Evolutionary conservation across 1,140 invertebrate genomes (phyloP).

Genomic region (Araneus ventricosus): DNA sequence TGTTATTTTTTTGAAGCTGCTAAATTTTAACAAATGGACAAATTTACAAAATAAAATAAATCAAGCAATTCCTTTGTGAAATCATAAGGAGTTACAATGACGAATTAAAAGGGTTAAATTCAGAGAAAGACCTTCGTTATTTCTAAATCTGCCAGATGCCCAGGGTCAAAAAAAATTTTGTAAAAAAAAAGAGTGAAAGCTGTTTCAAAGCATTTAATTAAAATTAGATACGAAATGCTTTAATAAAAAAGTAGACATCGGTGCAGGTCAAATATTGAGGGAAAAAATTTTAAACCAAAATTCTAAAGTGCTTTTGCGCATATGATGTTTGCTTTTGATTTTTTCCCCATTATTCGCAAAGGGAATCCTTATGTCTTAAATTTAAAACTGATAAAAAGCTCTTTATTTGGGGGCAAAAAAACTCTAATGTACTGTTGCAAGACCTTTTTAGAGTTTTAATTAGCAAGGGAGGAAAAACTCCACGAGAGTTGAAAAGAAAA

Average conservation of each 20-base stretch:
- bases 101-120: too few relatives aligned
- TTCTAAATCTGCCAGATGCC: too few relatives aligned
- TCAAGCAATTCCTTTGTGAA: too few relatives aligned
- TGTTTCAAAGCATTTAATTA: background rate
- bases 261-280: background rate
- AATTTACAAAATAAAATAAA: too few relatives aligned
- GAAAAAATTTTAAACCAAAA: background rate
- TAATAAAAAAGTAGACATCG: background rate
- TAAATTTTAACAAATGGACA: too few relatives aligned
- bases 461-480: constrained; percentile 15
- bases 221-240: background rate
- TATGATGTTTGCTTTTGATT: background rate
- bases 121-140: too few relatives aligned
- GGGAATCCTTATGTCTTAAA: constrained; percentile 4
- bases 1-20: too few relatives aligned
- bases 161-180: too few relatives aligned
- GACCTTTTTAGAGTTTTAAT: constrained; percentile 48
- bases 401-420: background rate
- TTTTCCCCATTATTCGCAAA: background rate
- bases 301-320: background rate
- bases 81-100: too few relatives aligned
- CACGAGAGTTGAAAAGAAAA: constrained; percentile 1
- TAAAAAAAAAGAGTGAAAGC: background rate
- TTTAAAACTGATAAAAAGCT: constrained; percentile 10
- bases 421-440: constrained; percentile 30